Evolutionary conservation across 2,113 vertebrate genomes (phyloP), one percentile per base, ranked within the genome.

Genomic region (Nannobrachium achirus): DNA sequence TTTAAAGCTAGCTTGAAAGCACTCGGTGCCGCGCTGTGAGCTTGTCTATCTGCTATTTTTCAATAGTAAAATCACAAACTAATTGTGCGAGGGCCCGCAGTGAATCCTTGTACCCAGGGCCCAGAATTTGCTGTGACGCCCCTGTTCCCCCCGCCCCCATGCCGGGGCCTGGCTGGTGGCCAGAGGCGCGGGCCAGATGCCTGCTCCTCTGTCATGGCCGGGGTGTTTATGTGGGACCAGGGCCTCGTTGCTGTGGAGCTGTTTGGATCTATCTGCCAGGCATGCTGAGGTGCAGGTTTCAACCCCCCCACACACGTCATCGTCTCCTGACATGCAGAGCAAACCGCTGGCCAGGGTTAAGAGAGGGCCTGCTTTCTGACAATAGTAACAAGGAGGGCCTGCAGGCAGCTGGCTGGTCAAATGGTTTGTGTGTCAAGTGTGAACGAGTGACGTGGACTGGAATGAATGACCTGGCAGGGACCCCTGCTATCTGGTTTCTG

Each of bases 141-240:
- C n/a, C n/a, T n/a, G n/a, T n/a, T n/a, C n/a, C n/a, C n/a, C n/a
- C n/a, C n/a, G n/a, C n/a, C 74, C 62, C 40, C 74, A 76, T 73
- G 69, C 68, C 79, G 76, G 25, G 79, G 63, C 46, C 25, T 33
- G 25, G 25, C 25, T 33, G 25, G 3, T 33, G 25, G 25, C 25
- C 39, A 73, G 58, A 70, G 50, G 25, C 10, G 62, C n/a, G 19
- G 58, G 3, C 51, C 78, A 75, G 71, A 78, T 11, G 49, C 61
- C 18, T 62, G 50, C n/a, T 11, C 14, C 25, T 33, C 25, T 33
- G 6, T 33, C 25, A 33, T 40, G 75, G 56, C 60, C 39, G 0
- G 40, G 42, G 3, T 84, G 72, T 87, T 86, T 81, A 76, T 84
- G 52, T 86, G 76, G 80, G 80, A 72, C 53, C 6, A 25, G 41